A percentile compares a stretch with the other conserved stretches of the same genome.
phyloP scores from a whole-genome alignment of 2,888 invertebrate species.

The Griposia aprilina region DNA sequence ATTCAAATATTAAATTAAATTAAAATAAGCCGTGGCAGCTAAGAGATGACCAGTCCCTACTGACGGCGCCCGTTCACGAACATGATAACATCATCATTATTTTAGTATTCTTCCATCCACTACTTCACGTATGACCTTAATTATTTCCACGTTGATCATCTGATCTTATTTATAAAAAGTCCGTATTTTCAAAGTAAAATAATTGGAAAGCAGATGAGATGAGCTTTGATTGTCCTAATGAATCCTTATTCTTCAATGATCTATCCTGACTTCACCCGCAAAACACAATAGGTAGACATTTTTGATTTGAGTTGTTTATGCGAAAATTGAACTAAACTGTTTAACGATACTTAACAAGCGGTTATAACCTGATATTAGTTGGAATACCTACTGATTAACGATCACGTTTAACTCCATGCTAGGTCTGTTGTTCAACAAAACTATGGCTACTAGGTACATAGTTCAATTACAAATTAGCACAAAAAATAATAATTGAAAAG shows the following conservation, averaged over 20 bases:
- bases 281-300: background rate
- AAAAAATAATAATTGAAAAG: background rate
- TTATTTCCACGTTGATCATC: background rate
- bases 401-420: slow-evolving; percentile 40
- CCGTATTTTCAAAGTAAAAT: background rate
- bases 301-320: slow-evolving; percentile 8
- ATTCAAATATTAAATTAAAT: too few relatives aligned
- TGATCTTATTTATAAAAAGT: background rate
- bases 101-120: background rate
- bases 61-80: too few relatives aligned
- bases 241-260: background rate
- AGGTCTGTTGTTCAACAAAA: background rate
- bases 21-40: too few relatives aligned
- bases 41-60: too few relatives aligned
- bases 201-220: background rate
- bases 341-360: slow-evolving; percentile 25
- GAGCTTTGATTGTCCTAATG: background rate
- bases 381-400: slow-evolving; percentile 22
- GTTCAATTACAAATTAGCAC: background rate
- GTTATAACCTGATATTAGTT: slow-evolving; percentile 31
- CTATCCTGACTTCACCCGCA: background rate
- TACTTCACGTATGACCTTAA: background rate
- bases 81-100: background rate
- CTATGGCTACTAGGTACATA: background rate
- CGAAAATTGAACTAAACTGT: slow-evolving; percentile 1